These are phyloP conservation scores for Globicephala melas DNA, from an alignment of 2,113 vertebrate genomes.

Conservation along the genomic window DNA sequence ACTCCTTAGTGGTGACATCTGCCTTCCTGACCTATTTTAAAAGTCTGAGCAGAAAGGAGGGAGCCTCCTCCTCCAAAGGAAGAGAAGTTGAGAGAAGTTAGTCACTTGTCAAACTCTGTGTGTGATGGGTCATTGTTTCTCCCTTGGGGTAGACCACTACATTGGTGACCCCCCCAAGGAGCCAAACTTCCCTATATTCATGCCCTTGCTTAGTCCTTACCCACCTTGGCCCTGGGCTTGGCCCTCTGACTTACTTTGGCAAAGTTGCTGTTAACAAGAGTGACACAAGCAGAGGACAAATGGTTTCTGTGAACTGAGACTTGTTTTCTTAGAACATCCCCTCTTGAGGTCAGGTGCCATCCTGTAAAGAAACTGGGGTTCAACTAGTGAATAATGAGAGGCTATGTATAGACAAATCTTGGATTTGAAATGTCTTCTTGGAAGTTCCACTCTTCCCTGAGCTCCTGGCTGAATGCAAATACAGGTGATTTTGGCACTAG, in stretches of 20 bases:
- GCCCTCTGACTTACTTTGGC: background rate
- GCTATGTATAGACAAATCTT: background rate
- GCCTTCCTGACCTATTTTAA: background rate
- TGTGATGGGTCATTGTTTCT: background rate
- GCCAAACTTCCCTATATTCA: background rate
- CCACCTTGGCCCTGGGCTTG: background rate
- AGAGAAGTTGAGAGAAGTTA: background rate
- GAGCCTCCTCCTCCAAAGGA: rapidly evolving
- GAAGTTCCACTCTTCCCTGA: background rate
- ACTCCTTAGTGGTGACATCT: background rate
- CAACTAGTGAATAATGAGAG: background rate
- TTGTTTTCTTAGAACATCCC: background rate
- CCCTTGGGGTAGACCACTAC: rapidly evolving
- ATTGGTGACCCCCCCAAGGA: background rate
- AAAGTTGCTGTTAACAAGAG: background rate
- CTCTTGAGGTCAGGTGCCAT: background rate
- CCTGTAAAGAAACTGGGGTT: background rate
- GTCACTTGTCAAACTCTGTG: no score
- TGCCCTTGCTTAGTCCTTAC: no score
- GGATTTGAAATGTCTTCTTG: background rate
- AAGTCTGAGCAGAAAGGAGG: background rate
- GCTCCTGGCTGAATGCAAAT: background rate
- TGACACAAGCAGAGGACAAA: background rate
- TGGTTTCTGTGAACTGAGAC: background rate
- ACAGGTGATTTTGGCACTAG: background rate